Percentiles rank a stretch among this genome's conserved stretches.
phyloP scores from a whole-genome alignment of 2,113 vertebrate species.

The Hippoglossus stenolepis region DNA sequence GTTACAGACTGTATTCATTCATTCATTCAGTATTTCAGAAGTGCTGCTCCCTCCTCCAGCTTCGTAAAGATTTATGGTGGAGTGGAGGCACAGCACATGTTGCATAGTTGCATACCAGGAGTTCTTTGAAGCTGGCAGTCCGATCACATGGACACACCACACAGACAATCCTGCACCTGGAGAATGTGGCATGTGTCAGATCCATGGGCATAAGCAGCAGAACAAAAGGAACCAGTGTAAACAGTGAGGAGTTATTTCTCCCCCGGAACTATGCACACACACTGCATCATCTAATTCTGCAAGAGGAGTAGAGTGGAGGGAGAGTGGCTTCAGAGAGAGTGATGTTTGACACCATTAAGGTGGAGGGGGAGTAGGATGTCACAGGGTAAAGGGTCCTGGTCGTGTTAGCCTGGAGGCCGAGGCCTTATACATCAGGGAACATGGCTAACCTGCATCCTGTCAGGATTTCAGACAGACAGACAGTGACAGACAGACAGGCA shows the following conservation, averaged over 20 bases:
- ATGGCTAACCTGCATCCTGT: conserved; percentile 63
- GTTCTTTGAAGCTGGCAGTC: conserved; percentile 44
- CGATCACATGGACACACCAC: conserved; percentile 18
- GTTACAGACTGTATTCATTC: conserved; percentile 7
- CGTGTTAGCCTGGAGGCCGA: conserved; percentile 30
- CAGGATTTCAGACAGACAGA: conserved; percentile 51
- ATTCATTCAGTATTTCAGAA: neutral
- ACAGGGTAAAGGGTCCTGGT: conserved; percentile 39
- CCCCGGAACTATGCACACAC: neutral
- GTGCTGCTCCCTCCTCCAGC: neutral
- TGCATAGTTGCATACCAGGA: conserved; percentile 52
- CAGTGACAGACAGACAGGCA: neutral
- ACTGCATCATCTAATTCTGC: conserved; percentile 6
- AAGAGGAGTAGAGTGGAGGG: conserved; percentile 17
- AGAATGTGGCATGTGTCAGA: conserved; percentile 36
- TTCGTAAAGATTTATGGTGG: conserved; percentile 49
- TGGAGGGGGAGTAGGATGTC: conserved; percentile 21
- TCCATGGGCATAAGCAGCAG: conserved; percentile 24
- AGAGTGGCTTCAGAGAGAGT: conserved; percentile 14
- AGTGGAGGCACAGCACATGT: conserved; percentile 50
- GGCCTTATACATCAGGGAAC: conserved; percentile 47
- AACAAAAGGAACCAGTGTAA: neutral
- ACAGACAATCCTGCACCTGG: conserved; percentile 23
- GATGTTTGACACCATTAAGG: conserved; percentile 50
- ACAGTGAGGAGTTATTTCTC: neutral